Percentiles rank a stretch among this genome's conserved stretches.
These are phyloP conservation scores for Lepidochrysops patricia DNA, from an alignment of 2,888 invertebrate genomes.

Conservation along the genomic window DNA sequence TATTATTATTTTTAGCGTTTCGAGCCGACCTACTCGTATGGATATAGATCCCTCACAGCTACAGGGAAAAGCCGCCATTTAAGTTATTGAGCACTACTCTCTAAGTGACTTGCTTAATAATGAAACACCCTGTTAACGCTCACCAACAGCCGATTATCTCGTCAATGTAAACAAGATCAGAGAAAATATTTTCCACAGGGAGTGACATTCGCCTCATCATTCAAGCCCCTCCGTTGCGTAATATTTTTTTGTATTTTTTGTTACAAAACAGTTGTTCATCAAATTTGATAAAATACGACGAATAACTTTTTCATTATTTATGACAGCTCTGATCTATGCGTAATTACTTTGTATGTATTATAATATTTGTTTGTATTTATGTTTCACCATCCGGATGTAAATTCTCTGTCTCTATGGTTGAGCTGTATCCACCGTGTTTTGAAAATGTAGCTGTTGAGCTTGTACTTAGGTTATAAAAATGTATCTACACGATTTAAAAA, in stretches of 20 bases:
- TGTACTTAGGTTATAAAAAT: no score
- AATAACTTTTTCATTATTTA: neutral
- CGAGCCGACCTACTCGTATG: no score
- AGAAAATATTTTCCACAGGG: slow-evolving; percentile 51
- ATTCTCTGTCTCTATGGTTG: no score
- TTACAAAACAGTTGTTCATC: no score
- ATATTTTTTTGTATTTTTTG: slow-evolving; percentile 59
- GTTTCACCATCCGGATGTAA: neutral
- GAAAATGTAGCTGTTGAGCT: no score
- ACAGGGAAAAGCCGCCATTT: neutral
- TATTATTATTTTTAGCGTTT: no score
- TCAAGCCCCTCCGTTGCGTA: slow-evolving; percentile 39
- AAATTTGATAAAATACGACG: slow-evolving; percentile 29
- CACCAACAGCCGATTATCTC: slow-evolving; percentile 45
- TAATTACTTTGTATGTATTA: neutral
- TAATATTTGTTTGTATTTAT: neutral
- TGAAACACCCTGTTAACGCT: slow-evolving; percentile 42
- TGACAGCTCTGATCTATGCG: neutral
- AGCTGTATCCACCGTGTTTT: no score
- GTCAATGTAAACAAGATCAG: slow-evolving; percentile 63
- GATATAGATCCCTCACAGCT: no score
- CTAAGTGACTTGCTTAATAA: neutral
- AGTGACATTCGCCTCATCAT: slow-evolving; percentile 35
- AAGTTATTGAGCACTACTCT: neutral
- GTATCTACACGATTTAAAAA: no score